Evolutionary conservation across 2,888 invertebrate genomes (phyloP), one percentile per base, ranked within the genome.

Genomic region (Brassicogethes aeneus): DNA sequence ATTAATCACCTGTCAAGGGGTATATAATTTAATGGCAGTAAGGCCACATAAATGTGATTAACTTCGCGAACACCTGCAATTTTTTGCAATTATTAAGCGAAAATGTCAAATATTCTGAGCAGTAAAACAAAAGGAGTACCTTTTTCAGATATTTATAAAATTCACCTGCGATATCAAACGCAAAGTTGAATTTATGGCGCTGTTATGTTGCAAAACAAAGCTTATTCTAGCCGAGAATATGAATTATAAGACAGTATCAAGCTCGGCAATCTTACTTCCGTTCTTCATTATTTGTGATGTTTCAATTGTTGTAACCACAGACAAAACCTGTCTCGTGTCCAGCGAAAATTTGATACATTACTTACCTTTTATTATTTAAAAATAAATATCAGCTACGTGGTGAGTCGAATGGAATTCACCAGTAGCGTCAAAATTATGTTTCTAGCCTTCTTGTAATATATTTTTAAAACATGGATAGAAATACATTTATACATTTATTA

Each of bases 1-100:
- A 33, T 8, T 14, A 33, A 33, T 14, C 33, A 33, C 33, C 33
- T 33, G 33, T 33, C 33, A 33, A 33, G 33, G n/a, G n/a, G 33
- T 33, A 33, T 12, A 8, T 33, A 8, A 33, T 33, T 33, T 8
- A 33, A 10, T 23, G 10, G 23, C 23, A 23, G 10, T 10, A 23
- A 10, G 23, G 10, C 23, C 5, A 23, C 23, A 23, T 14, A 33
- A 33, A 33, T 14, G 5, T 33, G 15, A 33, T 33, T 33, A 33
- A 33, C n/a, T n/a, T 14, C 33, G 15, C 5, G n/a, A 14, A 13
- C 33, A 33, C 33, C 33, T 33, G 33, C 33, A 33, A 33, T 33
- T 33, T 33, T 33, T 33, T 33, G 33, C 33, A 33, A 33, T 33
- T 33, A 33, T 8, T 33, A 8, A 33, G 33, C 15, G 7, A n/a